These are phyloP conservation scores for Caenorhabditis tropicalis DNA, from an alignment of 1,140 invertebrate genomes.

Conservation along the genomic window DNA sequence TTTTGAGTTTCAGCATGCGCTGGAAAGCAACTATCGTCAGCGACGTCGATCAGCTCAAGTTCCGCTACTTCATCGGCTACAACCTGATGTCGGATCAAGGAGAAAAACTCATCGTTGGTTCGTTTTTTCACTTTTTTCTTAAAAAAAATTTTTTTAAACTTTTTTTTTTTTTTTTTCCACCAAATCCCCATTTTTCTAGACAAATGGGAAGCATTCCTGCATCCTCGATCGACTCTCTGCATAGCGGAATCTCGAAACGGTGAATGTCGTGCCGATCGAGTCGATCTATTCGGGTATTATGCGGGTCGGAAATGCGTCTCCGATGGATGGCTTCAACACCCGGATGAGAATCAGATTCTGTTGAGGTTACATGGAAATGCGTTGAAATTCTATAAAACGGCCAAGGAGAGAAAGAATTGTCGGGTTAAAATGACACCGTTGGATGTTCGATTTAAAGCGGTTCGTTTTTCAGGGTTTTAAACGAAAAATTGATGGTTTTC, in stretches of 20 bases:
- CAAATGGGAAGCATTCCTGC: constrained; percentile 69
- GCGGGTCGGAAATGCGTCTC: constrained; percentile 65
- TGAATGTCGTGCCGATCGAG: constrained; percentile 64
- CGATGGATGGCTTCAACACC: constrained; percentile 67
- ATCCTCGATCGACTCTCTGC: constrained; percentile 64
- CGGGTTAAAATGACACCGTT: constrained; percentile 65
- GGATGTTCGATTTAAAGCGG: constrained; percentile 65
- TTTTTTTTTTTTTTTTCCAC: too few relatives aligned
- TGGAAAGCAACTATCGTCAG: constrained; percentile 51
- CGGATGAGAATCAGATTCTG: constrained; percentile 67
- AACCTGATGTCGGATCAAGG: constrained; percentile 62
- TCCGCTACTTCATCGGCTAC: constrained; percentile 71
- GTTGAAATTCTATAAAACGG: constrained; percentile 69
- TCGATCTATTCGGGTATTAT: constrained; percentile 70
- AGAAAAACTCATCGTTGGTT: constrained; percentile 61
- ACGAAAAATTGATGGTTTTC: too few relatives aligned
- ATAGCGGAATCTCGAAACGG: constrained; percentile 63
- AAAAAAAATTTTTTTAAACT: background rate
- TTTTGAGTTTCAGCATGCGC: constrained; percentile 46
- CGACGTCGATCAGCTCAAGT: constrained; percentile 63
- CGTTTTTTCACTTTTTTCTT: background rate
- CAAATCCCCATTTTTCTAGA: constrained; percentile 40
- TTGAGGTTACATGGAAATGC: constrained; percentile 65
- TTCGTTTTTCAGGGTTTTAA: constrained; percentile 46
- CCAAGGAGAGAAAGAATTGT: constrained; percentile 61